Base-by-base conservation (phyloP, 2,888 invertebrate species). In the Ceraclea dissimilis region DNA sequence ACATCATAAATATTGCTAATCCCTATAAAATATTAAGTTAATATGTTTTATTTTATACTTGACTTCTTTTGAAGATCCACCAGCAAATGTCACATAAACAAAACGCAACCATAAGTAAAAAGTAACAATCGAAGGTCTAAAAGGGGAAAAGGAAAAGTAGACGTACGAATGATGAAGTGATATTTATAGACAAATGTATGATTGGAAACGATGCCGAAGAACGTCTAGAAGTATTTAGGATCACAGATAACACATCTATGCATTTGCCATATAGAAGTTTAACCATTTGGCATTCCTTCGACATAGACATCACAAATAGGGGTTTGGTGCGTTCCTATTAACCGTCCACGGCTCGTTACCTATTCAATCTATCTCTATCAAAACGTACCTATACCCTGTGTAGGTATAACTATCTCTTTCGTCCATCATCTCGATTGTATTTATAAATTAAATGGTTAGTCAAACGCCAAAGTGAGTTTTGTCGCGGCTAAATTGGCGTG, bases 381-480 rank as follows among this genome's bases (percentile, higher is more conserved):
- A 26, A 26, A 26, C 10, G 39, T 39, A 31, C 31, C 8, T 31
- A 16, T 39, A 39, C 39, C 39, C 13, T 6, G 26, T 39, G 16
- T 39, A 13, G 39, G n/a, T 39, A 13, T 16, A 13, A n/a, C 39
- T 39, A 39, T 39, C 39, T 39, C n/a, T 16, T 39, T 39, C 39
- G 39, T 39, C 39, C 16, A 39, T 39, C 39, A 39, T 39, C 39
- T 39, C 39, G 13, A 39, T 39, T 39, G 39, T 39, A 39, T 39
- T 39, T 39, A 46, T 46, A 46, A 46, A 46, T 46, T 18, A 46
- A 46, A 19, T 19, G 46, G 39, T 39, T 39, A 39, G 39, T 39
- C 39, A 46, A 46, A 46, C 46, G 46, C 46, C 46, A 46, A 46
- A 46, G 46, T 46, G 20, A 46, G 46, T 46, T 46, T 39, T n/a